phyloP scores from a whole-genome alignment of 1,140 invertebrate species.

The Pygmarrhopalites habei region DNA sequence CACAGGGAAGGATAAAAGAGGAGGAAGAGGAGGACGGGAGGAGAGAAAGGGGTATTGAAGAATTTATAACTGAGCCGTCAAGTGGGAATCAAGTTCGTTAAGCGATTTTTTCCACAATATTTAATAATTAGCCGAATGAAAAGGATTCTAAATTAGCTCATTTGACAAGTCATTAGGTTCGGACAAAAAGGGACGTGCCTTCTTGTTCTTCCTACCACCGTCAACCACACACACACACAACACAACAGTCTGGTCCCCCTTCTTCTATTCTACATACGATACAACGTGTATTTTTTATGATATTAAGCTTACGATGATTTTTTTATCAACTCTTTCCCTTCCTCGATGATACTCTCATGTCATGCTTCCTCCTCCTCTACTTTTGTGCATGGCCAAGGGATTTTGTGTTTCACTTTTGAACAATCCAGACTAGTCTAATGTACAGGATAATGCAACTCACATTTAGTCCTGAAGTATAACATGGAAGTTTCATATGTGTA shows the following conservation, averaged over 20 bases:
- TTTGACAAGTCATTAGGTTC: conserved; percentile 39
- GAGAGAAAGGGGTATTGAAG: conserved; percentile 4
- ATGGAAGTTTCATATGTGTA: too few relatives aligned
- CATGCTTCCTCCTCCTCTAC: neutral
- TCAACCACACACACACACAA: too few relatives aligned
- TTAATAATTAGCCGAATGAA: conserved; percentile 39
- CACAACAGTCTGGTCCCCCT: too few relatives aligned
- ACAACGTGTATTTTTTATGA: too few relatives aligned
- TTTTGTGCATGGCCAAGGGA: too few relatives aligned
- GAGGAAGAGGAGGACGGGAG: neutral
- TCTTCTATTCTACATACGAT: too few relatives aligned
- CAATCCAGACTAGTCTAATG: too few relatives aligned
- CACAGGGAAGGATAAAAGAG: neutral
- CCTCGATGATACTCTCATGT: neutral
- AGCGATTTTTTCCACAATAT: conserved; percentile 40
- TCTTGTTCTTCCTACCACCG: conserved; percentile 6
- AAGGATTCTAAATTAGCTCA: conserved; percentile 40
- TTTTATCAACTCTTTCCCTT: neutral
- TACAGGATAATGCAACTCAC: too few relatives aligned
- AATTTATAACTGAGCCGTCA: conserved; percentile 35
- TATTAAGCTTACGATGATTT: too few relatives aligned
- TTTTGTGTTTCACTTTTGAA: too few relatives aligned
- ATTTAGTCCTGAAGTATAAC: too few relatives aligned
- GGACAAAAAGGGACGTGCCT: conserved; percentile 31
- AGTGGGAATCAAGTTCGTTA: conserved; percentile 39